Evolutionary conservation across 1,140 invertebrate genomes (phyloP).

Genomic region (Ceratina calcarata): DNA sequence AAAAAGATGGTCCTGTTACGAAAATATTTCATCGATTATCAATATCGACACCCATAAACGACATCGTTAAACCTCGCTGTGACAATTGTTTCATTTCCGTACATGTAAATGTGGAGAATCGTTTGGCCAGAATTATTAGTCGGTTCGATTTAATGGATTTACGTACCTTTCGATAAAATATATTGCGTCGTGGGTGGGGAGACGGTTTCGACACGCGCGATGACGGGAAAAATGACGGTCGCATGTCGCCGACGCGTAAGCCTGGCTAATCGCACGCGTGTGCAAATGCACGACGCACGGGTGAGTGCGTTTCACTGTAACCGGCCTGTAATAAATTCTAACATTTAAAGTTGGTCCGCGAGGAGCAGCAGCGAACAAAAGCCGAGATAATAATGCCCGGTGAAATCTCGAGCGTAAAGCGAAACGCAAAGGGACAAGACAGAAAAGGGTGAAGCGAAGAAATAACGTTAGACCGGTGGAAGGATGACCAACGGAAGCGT

Average conservation of each 20-base stretch:
- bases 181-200: too few species aligned
- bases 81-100: background rate
- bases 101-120: too few species aligned
- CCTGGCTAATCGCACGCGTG: conserved; percentile 50
- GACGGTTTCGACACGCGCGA: background rate
- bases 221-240: background rate
- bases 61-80: background rate
- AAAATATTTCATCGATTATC: background rate
- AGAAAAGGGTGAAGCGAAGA: background rate
- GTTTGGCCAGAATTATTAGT: too few species aligned
- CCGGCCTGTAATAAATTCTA: conserved; percentile 55
- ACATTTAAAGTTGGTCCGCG: conserved; percentile 49
- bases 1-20: background rate
- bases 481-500: conserved; percentile 23
- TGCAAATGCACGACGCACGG: conserved; percentile 19
- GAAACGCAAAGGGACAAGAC: background rate
- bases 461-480: background rate
- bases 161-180: too few species aligned
- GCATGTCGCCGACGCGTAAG: too few species aligned
- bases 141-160: too few species aligned
- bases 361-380: conserved; percentile 13
- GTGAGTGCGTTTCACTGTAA: conserved; percentile 61
- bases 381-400: conserved; percentile 9
- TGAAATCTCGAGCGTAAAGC: conserved; percentile 34
- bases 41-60: background rate